Evolutionary conservation across 1,140 invertebrate genomes (phyloP), one percentile per base, ranked within the genome.

Genomic region (Coptotermes formosanus): DNA sequence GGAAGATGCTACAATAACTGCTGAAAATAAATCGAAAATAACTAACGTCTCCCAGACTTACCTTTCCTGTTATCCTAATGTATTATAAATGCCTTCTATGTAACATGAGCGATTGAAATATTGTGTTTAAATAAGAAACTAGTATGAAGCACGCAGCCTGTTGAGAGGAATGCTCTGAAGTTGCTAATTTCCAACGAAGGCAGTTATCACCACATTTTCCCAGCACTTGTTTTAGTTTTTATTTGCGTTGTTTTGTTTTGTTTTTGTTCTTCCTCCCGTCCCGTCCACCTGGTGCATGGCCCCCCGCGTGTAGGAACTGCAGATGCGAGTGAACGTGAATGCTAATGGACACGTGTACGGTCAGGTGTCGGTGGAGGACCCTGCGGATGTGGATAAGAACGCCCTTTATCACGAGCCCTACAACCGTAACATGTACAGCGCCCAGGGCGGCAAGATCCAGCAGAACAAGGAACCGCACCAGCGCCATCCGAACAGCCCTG

Each of bases 321-420:
- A 90, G 87, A 89, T 90, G 84, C 88, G 89, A 84, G 86, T 89
- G 25, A 88, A 89, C 86, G 88, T 90, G 86, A 91, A 89, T 87
- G 89, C 91, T 87, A 93, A 93, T 88, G 92, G 92, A 43, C 92
- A 92, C 87, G 90, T 93, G 86, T 93, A 93, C 87, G 92, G 92
- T 86, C 92, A 93, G 88, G 91, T 93, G 25, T 91, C 92, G 6
- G 89, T 91, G 45, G 92, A 93, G 38, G 92, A 93, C 30, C 83
- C 52, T 8, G 89, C 90, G 59, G 90, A 91, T 25, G 88, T 89
- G 16, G 91, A 92, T 48, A 86, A 85, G 82, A 82, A 69, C 43
- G 75, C 86, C 52, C 88, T 90, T 82, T 90, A 90, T 85, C 90
- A 91, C 82, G 90, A 91, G 86, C 90, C 90, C 9, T 90, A 89